Evolutionary conservation across 2,888 invertebrate species (phyloP), one percentile per base, ranked within the genome.

Genomic region (Lucinisca nassula): DNA sequence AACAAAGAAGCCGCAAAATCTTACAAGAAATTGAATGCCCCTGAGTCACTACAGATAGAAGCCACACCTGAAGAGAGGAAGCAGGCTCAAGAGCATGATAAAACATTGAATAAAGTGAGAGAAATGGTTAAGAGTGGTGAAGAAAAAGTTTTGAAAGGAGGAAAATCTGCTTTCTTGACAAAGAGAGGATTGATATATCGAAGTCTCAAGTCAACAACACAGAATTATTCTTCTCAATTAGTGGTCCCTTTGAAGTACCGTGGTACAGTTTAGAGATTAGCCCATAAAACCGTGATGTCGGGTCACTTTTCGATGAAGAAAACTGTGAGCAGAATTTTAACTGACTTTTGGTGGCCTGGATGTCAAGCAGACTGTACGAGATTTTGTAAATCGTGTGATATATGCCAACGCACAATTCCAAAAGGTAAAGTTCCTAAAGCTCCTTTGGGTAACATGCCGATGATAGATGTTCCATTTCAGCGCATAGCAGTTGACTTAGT

Each of bases 401-500:
- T n/a, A n/a, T n/a, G n/a, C n/a, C n/a, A n/a, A n/a, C 40, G 80
- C 27, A 77, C 77, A 4, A 30, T 70, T 14, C 77, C 72, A 0
- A 90, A 74, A 45, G 89, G 88, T 35, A 85, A 85, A 55, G 89
- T 88, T 17, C 89, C 90, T 1, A 17, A 86, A 30, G 91, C 86
- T 67, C 86, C 90, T 14, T 90, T 89, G 30, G 88, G 89, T 27
- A 58, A 80, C 17, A 79, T 61, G 61, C 61, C 61, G 21, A 10
- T 61, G n/a, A 61, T 61, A 12, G 61, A 61, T 30, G 30, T 61
- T 27, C 61, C 61, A n/a, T 61, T 61, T 45, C 45, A 45, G 17
- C 45, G 45, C 45, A 45, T 45, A 45, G 45, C 45, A 8, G 45
- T 45, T 45, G 45, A 45, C 17, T 12, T 45, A 12, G 45, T 45